Conservation (phyloP, 2,797 vertebrate species). For the Oophaga sylvatica region DNA sequence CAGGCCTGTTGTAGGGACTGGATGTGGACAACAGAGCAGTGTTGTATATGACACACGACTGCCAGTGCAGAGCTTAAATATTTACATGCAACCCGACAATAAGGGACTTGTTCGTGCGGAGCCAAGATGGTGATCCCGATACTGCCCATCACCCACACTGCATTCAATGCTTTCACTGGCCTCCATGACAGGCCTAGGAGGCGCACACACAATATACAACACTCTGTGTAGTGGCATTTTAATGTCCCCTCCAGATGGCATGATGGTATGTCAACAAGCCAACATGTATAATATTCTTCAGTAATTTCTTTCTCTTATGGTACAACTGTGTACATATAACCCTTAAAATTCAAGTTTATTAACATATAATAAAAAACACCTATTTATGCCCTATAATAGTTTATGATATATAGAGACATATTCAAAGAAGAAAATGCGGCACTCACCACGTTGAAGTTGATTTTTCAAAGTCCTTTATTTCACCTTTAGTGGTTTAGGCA, state of each 20-base stretch:
- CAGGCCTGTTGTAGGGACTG: conserved; percentile 76
- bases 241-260: not conserved
- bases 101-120: conserved; percentile 70
- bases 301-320: not conserved
- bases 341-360: no score
- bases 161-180: not conserved
- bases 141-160: conserved; percentile 38
- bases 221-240: not conserved
- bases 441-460: no score
- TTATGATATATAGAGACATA: no score
- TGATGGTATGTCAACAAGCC: not conserved
- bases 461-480: no score
- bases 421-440: no score
- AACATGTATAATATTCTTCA: not conserved
- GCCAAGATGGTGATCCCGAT: conserved; percentile 70
- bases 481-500: no score
- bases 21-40: conserved; percentile 82
- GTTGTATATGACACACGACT: conserved; percentile 81
- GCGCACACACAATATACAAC: not conserved
- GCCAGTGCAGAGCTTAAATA: conserved; percentile 78
- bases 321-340: not conserved
- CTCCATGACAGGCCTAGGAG: not conserved
- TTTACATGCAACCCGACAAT: conserved; percentile 83
- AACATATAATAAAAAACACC: no score
- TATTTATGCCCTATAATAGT: no score